Percentiles rank a stretch among this genome's conserved stretches.
phyloP scores from a whole-genome alignment of 2,888 invertebrate species.

The Spodoptera littoralis region DNA sequence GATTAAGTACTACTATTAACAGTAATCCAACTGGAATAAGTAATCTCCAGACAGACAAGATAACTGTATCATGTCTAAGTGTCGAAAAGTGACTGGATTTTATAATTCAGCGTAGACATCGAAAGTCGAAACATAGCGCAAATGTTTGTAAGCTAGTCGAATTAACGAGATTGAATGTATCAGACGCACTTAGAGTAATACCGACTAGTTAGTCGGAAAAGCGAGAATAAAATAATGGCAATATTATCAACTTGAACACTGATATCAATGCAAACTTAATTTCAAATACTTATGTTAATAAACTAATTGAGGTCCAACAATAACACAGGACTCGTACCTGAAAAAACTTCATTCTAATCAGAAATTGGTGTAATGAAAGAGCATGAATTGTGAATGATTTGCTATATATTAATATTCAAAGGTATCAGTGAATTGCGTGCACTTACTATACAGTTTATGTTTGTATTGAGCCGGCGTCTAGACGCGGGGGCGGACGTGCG shows the following conservation, averaged over 20 bases:
- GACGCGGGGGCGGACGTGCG: slow-evolving; percentile 77
- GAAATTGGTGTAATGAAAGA: slow-evolving; percentile 2
- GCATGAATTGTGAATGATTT: slow-evolving; percentile 23
- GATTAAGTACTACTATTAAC: no score
- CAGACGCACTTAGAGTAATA: no score
- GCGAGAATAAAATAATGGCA: no score
- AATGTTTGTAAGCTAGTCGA: slow-evolving; percentile 19
- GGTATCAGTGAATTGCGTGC: slow-evolving; percentile 55
- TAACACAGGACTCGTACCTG: not conserved
- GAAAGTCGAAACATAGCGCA: slow-evolving; percentile 38
- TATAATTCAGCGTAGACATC: slow-evolving; percentile 32
- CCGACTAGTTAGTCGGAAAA: no score
- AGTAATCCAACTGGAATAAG: no score
- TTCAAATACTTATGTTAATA: no score
- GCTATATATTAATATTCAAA: slow-evolving; percentile 32
- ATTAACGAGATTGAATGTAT: no score
- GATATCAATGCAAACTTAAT: no score
- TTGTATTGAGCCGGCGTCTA: slow-evolving; percentile 68
- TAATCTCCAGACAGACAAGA: slow-evolving; percentile 23
- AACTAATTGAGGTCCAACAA: no score
- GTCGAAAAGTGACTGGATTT: slow-evolving; percentile 36
- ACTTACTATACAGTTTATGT: slow-evolving; percentile 50
- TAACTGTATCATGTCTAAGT: slow-evolving; percentile 27
- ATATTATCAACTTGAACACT: no score
- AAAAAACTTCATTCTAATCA: slow-evolving; percentile 2